These are phyloP conservation scores for Drosophila testacea DNA, from an alignment of 2,888 invertebrate species.

Conservation along the genomic window DNA sequence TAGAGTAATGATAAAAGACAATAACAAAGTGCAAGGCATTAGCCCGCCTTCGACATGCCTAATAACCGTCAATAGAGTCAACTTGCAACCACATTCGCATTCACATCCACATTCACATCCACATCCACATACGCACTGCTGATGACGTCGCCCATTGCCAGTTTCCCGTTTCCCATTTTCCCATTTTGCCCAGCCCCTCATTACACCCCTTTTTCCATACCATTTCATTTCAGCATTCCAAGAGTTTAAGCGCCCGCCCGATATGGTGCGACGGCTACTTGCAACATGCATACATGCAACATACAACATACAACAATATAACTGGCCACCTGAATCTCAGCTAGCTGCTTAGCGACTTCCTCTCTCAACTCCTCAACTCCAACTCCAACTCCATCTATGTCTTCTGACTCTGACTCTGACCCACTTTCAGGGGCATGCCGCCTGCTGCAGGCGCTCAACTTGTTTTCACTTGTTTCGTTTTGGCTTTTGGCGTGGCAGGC, in stretches of 20 bases:
- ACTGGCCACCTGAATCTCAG: conserved; percentile 65
- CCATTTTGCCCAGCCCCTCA: conserved; percentile 20
- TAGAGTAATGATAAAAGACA: background rate
- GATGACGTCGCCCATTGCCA: conserved; percentile 57
- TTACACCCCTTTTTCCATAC: background rate
- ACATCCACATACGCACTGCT: conserved; percentile 41
- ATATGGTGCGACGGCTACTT: conserved; percentile 52
- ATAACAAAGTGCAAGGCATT: conserved; percentile 63
- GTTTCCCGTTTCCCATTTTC: conserved; percentile 35
- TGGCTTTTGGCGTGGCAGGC: conserved; percentile 52
- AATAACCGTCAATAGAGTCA: conserved; percentile 79
- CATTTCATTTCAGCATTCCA: conserved; percentile 68
- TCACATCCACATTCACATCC: conserved; percentile 9
- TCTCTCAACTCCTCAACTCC: conserved; percentile 8
- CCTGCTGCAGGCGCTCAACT: conserved; percentile 64
- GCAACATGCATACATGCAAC: conserved; percentile 27
- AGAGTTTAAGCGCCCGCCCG: conserved; percentile 47
- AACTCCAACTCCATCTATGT: conserved; percentile 28
- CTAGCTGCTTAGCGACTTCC: conserved; percentile 43
- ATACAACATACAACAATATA: conserved; percentile 24
- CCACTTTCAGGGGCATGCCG: conserved; percentile 68
- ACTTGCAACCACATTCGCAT: conserved; percentile 12
- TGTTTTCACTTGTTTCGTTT: conserved; percentile 79
- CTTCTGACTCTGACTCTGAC: conserved; percentile 54
- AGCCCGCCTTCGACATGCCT: conserved; percentile 79